phyloP scores from a whole-genome alignment of 2,888 invertebrate genomes.

The Netelia inedita region DNA sequence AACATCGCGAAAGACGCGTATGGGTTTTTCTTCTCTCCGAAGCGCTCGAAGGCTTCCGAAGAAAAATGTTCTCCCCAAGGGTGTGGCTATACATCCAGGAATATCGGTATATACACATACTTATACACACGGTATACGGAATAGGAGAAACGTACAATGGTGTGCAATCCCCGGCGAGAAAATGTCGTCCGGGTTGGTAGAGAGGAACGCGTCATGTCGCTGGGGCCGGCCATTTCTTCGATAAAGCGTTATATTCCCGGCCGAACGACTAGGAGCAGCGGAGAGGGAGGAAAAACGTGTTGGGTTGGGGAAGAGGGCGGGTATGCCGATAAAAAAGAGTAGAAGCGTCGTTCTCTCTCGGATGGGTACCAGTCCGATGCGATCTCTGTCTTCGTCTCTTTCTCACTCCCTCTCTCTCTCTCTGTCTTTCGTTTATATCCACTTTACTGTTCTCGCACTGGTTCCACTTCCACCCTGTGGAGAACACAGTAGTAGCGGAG shows the following conservation, averaged over 20 bases:
- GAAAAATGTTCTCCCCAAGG: constrained; percentile 36
- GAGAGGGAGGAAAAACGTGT: constrained; percentile 43
- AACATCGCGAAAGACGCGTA: neutral
- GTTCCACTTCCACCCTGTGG: constrained; percentile 44
- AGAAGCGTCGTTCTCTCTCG: constrained; percentile 44
- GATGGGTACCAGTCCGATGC: constrained; percentile 17
- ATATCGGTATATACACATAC: neutral
- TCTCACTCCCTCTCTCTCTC: constrained; percentile 71
- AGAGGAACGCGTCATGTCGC: constrained; percentile 73
- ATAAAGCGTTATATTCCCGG: constrained; percentile 82
- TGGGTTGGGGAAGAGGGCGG: constrained; percentile 70
- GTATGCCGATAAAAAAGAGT: constrained; percentile 82
- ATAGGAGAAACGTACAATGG: constrained; percentile 55
- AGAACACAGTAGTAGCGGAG: constrained; percentile 66
- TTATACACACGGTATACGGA: constrained; percentile 18
- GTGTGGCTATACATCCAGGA: neutral
- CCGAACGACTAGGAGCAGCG: constrained; percentile 80
- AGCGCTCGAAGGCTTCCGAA: constrained; percentile 8
- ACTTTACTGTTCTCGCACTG: constrained; percentile 63
- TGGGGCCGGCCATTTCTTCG: constrained; percentile 84
- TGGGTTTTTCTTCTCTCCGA: constrained; percentile 1
- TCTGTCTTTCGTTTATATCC: constrained; percentile 62
- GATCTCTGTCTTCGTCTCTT: constrained; percentile 63
- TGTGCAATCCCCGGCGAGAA: constrained; percentile 73
- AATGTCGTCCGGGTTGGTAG: constrained; percentile 77